phyloP scores from a whole-genome alignment of 1,140 invertebrate genomes.

The Leptinotarsa undecemlineata region DNA sequence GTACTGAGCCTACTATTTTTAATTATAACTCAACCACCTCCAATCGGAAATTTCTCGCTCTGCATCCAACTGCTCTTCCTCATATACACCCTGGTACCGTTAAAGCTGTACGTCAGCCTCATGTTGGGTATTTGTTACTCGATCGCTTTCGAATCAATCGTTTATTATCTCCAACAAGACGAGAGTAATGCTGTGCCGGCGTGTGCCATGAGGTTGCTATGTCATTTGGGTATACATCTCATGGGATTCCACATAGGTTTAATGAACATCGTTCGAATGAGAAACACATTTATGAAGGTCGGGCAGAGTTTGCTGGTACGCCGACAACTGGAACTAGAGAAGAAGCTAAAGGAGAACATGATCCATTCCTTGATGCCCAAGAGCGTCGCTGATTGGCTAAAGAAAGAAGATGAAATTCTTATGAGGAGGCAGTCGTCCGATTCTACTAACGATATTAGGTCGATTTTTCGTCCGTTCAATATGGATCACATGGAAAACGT shows the following conservation, averaged over 20 bases:
- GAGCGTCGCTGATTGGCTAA: constrained; percentile 84
- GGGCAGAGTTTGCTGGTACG: constrained; percentile 87
- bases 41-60: constrained; percentile 81
- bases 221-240: constrained; percentile 88
- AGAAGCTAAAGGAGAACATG: constrained; percentile 95
- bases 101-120: constrained; percentile 84
- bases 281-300: constrained; percentile 96
- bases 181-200: constrained; percentile 56
- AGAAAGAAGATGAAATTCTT: constrained; percentile 58
- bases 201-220: constrained; percentile 68
- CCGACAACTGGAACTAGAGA: constrained; percentile 88
- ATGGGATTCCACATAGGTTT: constrained; percentile 92
- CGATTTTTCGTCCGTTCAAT: constrained; percentile 88
- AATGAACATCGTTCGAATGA: constrained; percentile 88
- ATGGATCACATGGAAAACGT: constrained; percentile 96
- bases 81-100: constrained; percentile 90
- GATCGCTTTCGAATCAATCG: constrained; percentile 74
- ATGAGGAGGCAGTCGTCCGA: constrained; percentile 58
- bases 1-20: constrained; percentile 68
- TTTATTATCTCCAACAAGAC: constrained; percentile 30
- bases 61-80: constrained; percentile 86
- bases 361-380: constrained; percentile 96
- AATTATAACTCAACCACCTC: constrained; percentile 55
- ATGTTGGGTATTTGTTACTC: constrained; percentile 80
- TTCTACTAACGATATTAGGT: constrained; percentile 72